Evolutionary conservation across 2,113 vertebrate genomes (phyloP).

Genomic region (Cacatua alba): DNA sequence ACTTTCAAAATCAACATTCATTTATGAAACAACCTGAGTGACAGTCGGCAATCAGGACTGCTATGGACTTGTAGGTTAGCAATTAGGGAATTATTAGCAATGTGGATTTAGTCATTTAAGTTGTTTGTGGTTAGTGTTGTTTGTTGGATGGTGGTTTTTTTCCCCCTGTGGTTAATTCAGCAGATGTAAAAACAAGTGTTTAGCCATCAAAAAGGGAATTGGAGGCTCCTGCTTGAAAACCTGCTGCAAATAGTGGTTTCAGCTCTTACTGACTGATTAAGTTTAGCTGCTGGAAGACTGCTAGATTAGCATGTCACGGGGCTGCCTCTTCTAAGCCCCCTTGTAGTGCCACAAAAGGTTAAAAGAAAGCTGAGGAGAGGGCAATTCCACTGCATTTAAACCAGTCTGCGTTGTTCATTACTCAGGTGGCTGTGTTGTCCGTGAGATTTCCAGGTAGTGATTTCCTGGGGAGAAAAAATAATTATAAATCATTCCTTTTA

Average conservation of each 20-base stretch:
- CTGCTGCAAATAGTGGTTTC: not conserved
- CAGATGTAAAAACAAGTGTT: not conserved
- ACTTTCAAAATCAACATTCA: conserved; percentile 9
- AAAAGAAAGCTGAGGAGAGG: conserved; percentile 41
- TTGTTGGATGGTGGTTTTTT: fast-evolving
- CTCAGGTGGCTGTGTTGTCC: conserved; percentile 11
- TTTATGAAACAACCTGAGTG: conserved; percentile 18
- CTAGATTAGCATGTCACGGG: conserved; percentile 33
- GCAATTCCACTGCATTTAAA: conserved; percentile 33
- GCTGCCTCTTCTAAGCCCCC: conserved; percentile 28
- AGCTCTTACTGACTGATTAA: not conserved
- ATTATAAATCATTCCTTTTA: not conserved
- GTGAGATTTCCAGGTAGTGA: conserved; percentile 24
- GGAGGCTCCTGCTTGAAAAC: conserved; percentile 3
- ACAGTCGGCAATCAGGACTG: not conserved
- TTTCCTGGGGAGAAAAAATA: not conserved
- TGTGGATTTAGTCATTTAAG: not conserved
- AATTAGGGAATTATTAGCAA: conserved; percentile 16
- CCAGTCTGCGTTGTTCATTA: conserved; percentile 18
- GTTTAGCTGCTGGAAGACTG: not conserved
- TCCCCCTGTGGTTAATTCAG: not conserved
- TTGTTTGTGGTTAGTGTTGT: not conserved
- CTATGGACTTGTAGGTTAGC: not conserved
- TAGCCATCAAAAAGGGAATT: not conserved
- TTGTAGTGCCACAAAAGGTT: conserved; percentile 48